Base-by-base conservation (phyloP, 2,797 vertebrate species). In the Malurus splendens region DNA sequence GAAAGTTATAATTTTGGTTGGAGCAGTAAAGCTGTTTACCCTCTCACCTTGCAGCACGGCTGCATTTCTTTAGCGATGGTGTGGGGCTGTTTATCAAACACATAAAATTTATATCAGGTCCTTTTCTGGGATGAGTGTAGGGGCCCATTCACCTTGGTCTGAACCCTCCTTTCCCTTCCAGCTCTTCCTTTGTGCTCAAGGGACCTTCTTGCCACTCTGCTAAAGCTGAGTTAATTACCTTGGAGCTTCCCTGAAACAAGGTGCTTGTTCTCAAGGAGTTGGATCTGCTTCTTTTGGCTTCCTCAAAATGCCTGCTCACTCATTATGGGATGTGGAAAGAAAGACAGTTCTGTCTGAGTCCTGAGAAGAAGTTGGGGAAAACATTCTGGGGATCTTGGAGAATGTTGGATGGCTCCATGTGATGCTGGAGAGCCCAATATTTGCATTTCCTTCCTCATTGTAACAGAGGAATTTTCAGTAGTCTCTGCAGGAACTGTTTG, bases 391-490 rank as follows among this genome's bases (percentile, higher is more conserved):
- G 33, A 48, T 28, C 20, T 66, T 70, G 57, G 60, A 66, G 17
- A 18, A 3, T 76, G 44, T 32, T 90, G 66, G 47, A 45, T 59
- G 30, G 22, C 24, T 48, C 33, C 19, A 4, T 30, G 20, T 61
- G 51, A 24, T 41, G 41, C 8, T 51, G 52, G 44, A 51, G n/a
- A 70, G 41, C 73, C 33, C n/a, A 51, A 13, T 47, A 62, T 23
- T 75, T 28, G 13, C 15, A 18, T 81, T 88, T 83, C 44, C 55
- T 90, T 91, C 44, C 56, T 88, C 20, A 13, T 22, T 62, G 23
- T 90, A 72, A 56, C 44, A 72, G 44, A 55, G 59, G 77, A 84
- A 86, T 91, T 95, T 86, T 85, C 74, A 82, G 81, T 72, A 83
- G 59, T 72, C 8, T 80, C 27, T 57, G 48, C 42, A 56, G 56